Evolutionary conservation across 2,797 vertebrate genomes (phyloP).

Genomic region (Otolemur crassicaudatus): DNA sequence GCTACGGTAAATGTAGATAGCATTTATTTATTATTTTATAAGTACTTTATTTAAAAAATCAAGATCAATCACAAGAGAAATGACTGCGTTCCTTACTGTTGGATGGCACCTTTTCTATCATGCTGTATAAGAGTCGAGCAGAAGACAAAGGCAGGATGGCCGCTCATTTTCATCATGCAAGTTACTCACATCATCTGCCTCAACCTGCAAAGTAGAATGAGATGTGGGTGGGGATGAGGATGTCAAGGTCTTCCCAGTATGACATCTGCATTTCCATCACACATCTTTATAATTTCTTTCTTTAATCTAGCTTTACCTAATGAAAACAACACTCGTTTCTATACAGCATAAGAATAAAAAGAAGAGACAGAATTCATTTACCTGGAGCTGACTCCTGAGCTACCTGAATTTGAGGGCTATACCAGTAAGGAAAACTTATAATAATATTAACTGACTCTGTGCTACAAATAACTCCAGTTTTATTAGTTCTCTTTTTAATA

Average conservation of each 20-base stretch:
- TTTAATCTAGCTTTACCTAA: neutral
- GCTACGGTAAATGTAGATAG: neutral
- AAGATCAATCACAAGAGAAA: neutral
- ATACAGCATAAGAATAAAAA: constrained; percentile 27
- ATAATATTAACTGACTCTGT: constrained; percentile 69
- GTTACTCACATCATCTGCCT: neutral
- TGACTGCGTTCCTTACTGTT: neutral
- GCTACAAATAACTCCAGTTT: neutral
- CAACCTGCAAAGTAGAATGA: neutral
- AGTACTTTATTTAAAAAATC: neutral
- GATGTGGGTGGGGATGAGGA: fast-evolving
- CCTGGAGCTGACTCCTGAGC: neutral
- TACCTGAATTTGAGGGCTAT: constrained; percentile 47
- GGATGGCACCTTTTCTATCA: neutral
- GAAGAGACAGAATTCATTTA: neutral
- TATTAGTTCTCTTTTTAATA: neutral
- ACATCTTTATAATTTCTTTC: neutral
- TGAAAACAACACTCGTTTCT: neutral
- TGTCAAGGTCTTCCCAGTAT: neutral
- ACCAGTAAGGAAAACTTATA: constrained; percentile 54
- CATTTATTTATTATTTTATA: neutral
- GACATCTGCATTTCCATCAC: neutral
- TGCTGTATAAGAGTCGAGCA: neutral
- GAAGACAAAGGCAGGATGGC: neutral
- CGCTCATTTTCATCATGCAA: neutral